These are phyloP conservation scores for Erythrolamprus reginae DNA, from an alignment of 2,113 vertebrate genomes.

Conservation along the genomic window DNA sequence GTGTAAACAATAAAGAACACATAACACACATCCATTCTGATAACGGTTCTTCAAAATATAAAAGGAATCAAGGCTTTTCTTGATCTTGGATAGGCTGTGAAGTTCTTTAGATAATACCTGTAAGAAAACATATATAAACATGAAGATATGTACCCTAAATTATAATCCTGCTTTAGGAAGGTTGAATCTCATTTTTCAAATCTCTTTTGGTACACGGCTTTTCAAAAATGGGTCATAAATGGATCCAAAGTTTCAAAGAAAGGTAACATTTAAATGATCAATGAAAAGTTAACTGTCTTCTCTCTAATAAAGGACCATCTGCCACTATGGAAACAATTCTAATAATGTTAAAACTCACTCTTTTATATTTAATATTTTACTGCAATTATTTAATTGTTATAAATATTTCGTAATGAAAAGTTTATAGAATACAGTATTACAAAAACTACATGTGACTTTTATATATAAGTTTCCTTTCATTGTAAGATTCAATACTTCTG, in stretches of 20 bases:
- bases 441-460: background rate
- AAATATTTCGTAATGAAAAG: background rate
- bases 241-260: background rate
- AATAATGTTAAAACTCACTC: background rate
- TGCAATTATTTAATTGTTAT: background rate
- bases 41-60: conserved; percentile 72
- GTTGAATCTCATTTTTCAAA: background rate
- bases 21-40: conserved; percentile 21
- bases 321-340: background rate
- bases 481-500: background rate
- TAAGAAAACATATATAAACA: conserved; percentile 56
- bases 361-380: background rate
- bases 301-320: background rate
- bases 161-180: conserved; percentile 30
- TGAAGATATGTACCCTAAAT: conserved; percentile 7
- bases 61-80: conserved; percentile 87
- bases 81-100: conserved; percentile 83
- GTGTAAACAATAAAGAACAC: conserved; percentile 36
- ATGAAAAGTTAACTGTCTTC: background rate
- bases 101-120: conserved; percentile 83
- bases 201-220: background rate
- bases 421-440: background rate
- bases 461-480: background rate
- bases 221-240: background rate
- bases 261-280: background rate